Percentiles rank a stretch among this genome's conserved stretches.
Evolutionary conservation across 2,888 invertebrate genomes (phyloP).

Genomic region (Melinaea menophilus): DNA sequence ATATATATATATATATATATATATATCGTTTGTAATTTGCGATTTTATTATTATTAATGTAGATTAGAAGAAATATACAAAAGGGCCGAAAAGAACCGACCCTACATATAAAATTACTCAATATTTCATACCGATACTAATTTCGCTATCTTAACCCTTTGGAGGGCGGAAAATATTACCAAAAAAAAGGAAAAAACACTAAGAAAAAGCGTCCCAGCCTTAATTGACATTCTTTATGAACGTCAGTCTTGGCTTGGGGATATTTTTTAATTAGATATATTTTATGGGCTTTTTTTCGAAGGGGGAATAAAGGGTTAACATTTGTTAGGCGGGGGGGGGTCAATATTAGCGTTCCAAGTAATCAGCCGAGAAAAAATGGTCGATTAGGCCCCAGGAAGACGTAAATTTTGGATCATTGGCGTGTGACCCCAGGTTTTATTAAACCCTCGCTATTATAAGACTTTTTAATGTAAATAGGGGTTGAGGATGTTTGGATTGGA

Average conservation of each 20-base stretch:
- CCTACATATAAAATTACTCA: conserved; percentile 75
- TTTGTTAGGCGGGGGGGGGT: conserved; percentile 73
- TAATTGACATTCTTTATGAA: conserved; percentile 80
- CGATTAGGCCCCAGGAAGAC: conserved; percentile 71
- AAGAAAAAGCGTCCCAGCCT: conserved; percentile 67
- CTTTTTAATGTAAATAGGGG: conserved; percentile 37
- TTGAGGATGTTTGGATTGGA: conserved; percentile 10
- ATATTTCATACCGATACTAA: conserved; percentile 78
- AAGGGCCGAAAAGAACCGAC: conserved; percentile 36
- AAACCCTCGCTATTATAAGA: conserved; percentile 47
- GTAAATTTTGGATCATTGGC: conserved; percentile 76
- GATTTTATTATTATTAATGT: conserved; percentile 45
- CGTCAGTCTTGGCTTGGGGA: conserved; percentile 76
- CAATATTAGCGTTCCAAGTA: conserved; percentile 76
- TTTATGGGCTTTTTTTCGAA: conserved; percentile 77
- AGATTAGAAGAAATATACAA: conserved; percentile 42
- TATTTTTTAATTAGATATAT: conserved; percentile 80
- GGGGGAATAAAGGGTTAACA: conserved; percentile 77
- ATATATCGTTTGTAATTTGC: conserved; percentile 22
- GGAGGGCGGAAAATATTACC: conserved; percentile 66
- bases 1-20: too few relatives aligned
- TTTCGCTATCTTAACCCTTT: conserved; percentile 77
- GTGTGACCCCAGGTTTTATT: conserved; percentile 35
- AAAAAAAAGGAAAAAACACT: conserved; percentile 41
- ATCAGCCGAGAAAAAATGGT: conserved; percentile 77